Base-by-base conservation (phyloP, 2,797 vertebrate species). In the Hyperoplus lanceolatus region DNA sequence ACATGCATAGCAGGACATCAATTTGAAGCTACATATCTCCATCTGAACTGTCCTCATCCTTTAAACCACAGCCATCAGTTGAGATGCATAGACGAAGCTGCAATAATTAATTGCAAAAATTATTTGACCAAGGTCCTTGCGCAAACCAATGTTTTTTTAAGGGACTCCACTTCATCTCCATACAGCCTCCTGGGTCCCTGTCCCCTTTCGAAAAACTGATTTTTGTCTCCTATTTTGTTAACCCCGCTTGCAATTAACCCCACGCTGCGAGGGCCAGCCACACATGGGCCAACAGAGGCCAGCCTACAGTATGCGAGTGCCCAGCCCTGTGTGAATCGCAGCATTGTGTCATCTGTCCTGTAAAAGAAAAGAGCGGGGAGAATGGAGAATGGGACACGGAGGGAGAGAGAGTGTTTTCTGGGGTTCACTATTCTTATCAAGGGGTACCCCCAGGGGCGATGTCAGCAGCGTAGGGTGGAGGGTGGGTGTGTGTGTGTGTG, bases 191-290 rank as follows among this genome's bases (percentile, higher is more conserved):
- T 21, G 56, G 70, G 80, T 87, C 79, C 83, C 81, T 4, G 46
- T 71, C 74, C 83, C 86, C 89, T 88, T 84, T 87, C 80, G 46
- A 84, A 85, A 87, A 85, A 87, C 87, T 93, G 93, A 95, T 95
- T 95, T 95, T 92, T 95, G 93, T 91, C 88, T 92, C 90, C 88
- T 94, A 93, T 95, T 95, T 95, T 95, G 92, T 92, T 95, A 95
- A 95, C 93, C 94, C 87, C 78, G 73, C 90, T 93, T 70, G 90
- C 93, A 95, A 95, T 95, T 95, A 95, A 94, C 94, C 94, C 90
- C 93, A 86, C 77, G 77, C 91, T 87, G 93, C 29, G 92, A 89
- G 29, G 29, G 85, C 87, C 88, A 72, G 80, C 83, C 88, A 56
- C 89, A 81, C 88, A 85, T 78, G 83, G 84, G 77, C 89, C 89